phyloP scores from a whole-genome alignment of 1,140 invertebrate genomes.

The Arctopsyche grandis region DNA sequence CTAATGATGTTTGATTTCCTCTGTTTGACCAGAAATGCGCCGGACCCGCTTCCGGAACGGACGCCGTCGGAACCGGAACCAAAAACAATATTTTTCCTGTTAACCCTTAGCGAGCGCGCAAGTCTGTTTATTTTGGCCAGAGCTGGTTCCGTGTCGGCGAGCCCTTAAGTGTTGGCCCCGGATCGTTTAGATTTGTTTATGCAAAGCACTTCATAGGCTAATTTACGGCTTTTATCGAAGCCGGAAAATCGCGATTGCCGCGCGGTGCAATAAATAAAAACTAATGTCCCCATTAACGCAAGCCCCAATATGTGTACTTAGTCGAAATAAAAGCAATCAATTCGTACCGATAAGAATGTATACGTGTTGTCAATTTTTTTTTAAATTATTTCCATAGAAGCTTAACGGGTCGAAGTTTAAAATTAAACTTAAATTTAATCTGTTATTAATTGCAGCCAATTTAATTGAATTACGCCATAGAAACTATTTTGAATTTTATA shows the following conservation, averaged over 20 bases:
- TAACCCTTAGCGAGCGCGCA: conserved; percentile 45
- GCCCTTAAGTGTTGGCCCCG: conserved; percentile 17
- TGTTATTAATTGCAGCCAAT: not conserved
- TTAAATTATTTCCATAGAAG: not conserved
- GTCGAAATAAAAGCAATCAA: not conserved
- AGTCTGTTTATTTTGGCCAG: conserved; percentile 29
- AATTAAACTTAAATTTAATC: not conserved
- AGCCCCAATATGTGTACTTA: not conserved
- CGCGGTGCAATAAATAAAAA: conserved; percentile 17
- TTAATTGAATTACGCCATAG: conserved; percentile 7
- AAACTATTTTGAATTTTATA: not conserved
- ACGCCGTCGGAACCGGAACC: conserved; percentile 42
- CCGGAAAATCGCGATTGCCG: conserved; percentile 5
- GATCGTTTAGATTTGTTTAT: conserved; percentile 38
- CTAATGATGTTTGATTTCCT: conserved; percentile 49
- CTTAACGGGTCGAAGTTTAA: not conserved
- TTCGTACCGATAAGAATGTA: not conserved
- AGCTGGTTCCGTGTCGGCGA: conserved; percentile 14
- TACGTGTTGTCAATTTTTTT: not conserved
- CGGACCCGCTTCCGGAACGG: conserved; percentile 20
- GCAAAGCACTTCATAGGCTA: conserved; percentile 34
- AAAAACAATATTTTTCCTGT: conserved; percentile 54
- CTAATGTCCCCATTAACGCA: conserved; percentile 30
- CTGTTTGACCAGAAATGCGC: conserved; percentile 29
- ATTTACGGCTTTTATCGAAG: conserved; percentile 20